Evolutionary conservation across 2,888 invertebrate species (phyloP).

Genomic region (Drosophila niveifrons): DNA sequence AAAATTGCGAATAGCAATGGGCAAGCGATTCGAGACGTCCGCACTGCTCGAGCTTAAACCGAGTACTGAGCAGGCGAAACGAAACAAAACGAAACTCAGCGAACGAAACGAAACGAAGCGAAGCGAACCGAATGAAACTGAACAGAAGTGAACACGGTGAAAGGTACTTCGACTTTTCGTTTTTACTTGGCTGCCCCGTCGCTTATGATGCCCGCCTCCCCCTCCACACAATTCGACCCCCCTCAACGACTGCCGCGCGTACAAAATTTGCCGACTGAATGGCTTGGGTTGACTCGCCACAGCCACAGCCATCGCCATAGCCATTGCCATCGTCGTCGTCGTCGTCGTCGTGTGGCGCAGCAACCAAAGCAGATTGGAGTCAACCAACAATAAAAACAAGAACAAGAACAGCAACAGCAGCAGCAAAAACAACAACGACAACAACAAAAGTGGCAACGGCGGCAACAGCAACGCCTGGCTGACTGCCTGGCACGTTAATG

Average conservation of each 20-base stretch:
- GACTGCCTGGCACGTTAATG: slow-evolving; percentile 79
- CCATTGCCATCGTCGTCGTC: slow-evolving; percentile 37
- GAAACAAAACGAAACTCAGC: slow-evolving; percentile 19
- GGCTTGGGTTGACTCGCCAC: slow-evolving; percentile 59
- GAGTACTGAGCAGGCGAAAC: slow-evolving; percentile 51
- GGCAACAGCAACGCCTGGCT: slow-evolving; percentile 74
- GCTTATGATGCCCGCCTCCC: slow-evolving; percentile 48
- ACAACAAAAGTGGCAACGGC: slow-evolving; percentile 44
- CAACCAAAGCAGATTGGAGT: slow-evolving; percentile 82
- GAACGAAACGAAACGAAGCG: slow-evolving; percentile 26
- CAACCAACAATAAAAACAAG: slow-evolving; percentile 81
- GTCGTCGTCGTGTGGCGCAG: slow-evolving; percentile 75
- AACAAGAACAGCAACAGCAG: slow-evolving; percentile 58
- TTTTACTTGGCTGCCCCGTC: slow-evolving; percentile 48
- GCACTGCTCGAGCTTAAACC: slow-evolving; percentile 60
- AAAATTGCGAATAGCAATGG: not conserved
- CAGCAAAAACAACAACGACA: slow-evolving; percentile 31
- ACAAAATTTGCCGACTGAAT: slow-evolving; percentile 76
- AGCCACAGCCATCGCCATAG: slow-evolving; percentile 33
- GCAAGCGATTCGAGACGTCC: slow-evolving; percentile 43
- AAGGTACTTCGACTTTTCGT: slow-evolving; percentile 69
- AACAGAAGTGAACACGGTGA: slow-evolving; percentile 43
- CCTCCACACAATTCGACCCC: slow-evolving; percentile 23
- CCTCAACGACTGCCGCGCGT: slow-evolving; percentile 57
- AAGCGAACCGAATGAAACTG: slow-evolving; percentile 23